A percentile compares a stretch with the other conserved stretches of the same genome.
These are phyloP conservation scores for Oncopodura yosiiana DNA, from an alignment of 1,140 invertebrate genomes.

Conservation along the genomic window DNA sequence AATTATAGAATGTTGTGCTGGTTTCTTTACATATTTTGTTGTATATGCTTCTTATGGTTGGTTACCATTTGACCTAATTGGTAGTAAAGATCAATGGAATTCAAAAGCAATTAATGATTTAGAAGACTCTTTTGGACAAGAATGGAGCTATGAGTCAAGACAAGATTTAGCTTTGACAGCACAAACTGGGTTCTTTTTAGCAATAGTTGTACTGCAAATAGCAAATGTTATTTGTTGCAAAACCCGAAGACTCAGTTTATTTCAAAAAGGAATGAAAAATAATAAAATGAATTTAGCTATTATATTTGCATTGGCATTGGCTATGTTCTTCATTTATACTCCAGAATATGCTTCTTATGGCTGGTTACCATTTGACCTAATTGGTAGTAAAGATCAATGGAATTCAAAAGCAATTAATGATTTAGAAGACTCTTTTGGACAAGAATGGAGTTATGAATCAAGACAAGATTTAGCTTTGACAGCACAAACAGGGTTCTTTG, in stretches of 20 bases:
- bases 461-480: slow-evolving; percentile 11
- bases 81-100: slow-evolving; percentile 49
- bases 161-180: slow-evolving; percentile 46
- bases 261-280: background rate
- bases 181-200: slow-evolving; percentile 3
- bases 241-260: background rate
- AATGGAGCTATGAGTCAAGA: slow-evolving; percentile 43
- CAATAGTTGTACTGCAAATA: slow-evolving; percentile 5
- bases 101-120: slow-evolving; percentile 49
- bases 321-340: background rate
- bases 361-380: slow-evolving; percentile 45
- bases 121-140: slow-evolving; percentile 51
- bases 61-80: slow-evolving; percentile 44
- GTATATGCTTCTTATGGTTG: slow-evolving; percentile 54
- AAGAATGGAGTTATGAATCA: slow-evolving; percentile 45
- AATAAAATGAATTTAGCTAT: background rate
- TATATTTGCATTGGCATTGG: background rate
- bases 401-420: slow-evolving; percentile 47
- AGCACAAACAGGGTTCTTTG: slow-evolving; percentile 26
- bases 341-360: slow-evolving; percentile 51
- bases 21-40: slow-evolving; percentile 50
- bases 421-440: slow-evolving; percentile 47
- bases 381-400: slow-evolving; percentile 47
- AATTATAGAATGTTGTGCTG: slow-evolving; percentile 46
- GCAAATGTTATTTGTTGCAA: slow-evolving; percentile 3